These are phyloP conservation scores for Amphipyra tragopoginis DNA, from an alignment of 2,888 invertebrate genomes.

Conservation along the genomic window DNA sequence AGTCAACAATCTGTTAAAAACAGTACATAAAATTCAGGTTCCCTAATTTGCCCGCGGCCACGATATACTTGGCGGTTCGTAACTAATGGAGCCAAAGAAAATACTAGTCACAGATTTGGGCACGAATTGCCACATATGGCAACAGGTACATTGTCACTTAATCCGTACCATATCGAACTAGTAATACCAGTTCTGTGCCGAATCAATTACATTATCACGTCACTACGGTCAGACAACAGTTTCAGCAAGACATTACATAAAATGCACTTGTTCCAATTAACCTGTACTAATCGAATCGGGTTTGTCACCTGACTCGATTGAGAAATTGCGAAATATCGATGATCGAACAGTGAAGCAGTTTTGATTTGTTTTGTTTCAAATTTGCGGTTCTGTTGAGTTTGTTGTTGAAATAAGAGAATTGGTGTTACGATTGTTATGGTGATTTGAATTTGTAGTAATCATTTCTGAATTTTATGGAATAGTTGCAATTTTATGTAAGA, in stretches of 20 bases:
- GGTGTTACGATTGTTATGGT: slow-evolving; percentile 24
- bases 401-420: slow-evolving; percentile 27
- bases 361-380: slow-evolving; percentile 34
- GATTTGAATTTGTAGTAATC: slow-evolving; percentile 1
- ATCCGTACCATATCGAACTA: slow-evolving; percentile 50
- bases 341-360: slow-evolving; percentile 15
- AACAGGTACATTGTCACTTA: slow-evolving; percentile 53
- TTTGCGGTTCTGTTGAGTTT: slow-evolving; percentile 34
- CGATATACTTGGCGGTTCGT: neutral
- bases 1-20: too few species aligned
- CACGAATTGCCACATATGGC: slow-evolving; percentile 46
- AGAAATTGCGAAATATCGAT: slow-evolving; percentile 54
- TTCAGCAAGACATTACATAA: slow-evolving; percentile 60
- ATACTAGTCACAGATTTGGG: slow-evolving; percentile 37
- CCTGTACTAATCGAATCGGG: slow-evolving; percentile 50
- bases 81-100: slow-evolving; percentile 31
- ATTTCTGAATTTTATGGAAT: slow-evolving; percentile 7
- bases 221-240: slow-evolving; percentile 34
- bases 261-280: slow-evolving; percentile 68
- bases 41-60: too few species aligned
- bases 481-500: neutral
- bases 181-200: slow-evolving; percentile 48
- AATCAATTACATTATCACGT: slow-evolving; percentile 51
- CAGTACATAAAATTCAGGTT: too few species aligned
- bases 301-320: slow-evolving; percentile 61